Evolutionary conservation across 1,140 invertebrate species (phyloP), one percentile per base, ranked within the genome.

Genomic region (Eueides isabella): DNA sequence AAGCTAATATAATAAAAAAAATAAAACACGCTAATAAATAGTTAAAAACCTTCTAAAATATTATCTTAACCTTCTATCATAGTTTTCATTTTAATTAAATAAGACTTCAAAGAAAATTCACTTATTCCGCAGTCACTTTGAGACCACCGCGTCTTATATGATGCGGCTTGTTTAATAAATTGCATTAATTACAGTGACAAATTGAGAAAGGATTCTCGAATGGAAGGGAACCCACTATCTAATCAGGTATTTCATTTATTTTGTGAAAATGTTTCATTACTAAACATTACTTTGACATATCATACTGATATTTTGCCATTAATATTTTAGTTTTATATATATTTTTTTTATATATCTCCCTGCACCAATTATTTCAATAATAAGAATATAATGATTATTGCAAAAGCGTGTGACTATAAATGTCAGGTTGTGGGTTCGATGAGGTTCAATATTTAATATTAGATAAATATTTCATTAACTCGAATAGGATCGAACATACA

Each of bases 151-250:
- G 61, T 12, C 61, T 61, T 29, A 61, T 14, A 61, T 61, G 61
- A 61, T 29, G 61, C 61, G 61, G 61, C 61, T 61, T 61, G 23
- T 61, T 61, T 28, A 61, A 61, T 61, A 61, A 29, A 61, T 61
- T 61, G 26, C 61, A 61, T 61, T 61, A 61, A 61, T 61, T 61
- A 61, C 61, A 29, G 28, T 26, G 23, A 61, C 61, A 61, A 61
- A 61, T 61, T 61, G 61, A 61, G n/a, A 61, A 61, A 61, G 61
- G 61, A 61, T 14, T 26, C 61, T 29, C n/a, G 28, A 61, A 61
- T 61, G 61, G 61, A 61, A 61, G 61, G 61, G 61, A 61, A 29
- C 41, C 41, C 41, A 48, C 41, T 48, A 48, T 48, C 41, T 48
- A 48, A 48, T 48, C 41, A 48, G 41, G 41, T 6, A 19, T 48